A percentile compares a stretch with the other conserved stretches of the same genome.
These are phyloP conservation scores for Ornithorhynchus anatinus DNA, from an alignment of 2,113 vertebrate genomes.

Conservation along the genomic window DNA sequence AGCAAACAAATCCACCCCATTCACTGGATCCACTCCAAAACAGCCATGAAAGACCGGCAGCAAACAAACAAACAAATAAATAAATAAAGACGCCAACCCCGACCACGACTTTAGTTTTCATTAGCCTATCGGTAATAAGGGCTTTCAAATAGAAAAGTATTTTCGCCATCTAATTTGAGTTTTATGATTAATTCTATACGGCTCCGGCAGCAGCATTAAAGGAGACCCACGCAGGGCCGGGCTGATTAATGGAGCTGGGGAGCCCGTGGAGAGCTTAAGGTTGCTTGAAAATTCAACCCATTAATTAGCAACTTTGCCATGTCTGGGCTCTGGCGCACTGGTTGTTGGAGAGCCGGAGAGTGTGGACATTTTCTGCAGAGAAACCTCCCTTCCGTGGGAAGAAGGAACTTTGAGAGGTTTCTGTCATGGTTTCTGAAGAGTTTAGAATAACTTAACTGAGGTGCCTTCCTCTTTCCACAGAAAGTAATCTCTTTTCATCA, in stretches of 20 bases:
- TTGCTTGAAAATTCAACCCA: slow-evolving; percentile 38
- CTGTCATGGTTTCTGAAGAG: too few relatives aligned
- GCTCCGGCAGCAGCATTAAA: slow-evolving; percentile 32
- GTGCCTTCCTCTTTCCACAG: too few relatives aligned
- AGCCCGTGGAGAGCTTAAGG: slow-evolving; percentile 38
- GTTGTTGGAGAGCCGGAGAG: neutral
- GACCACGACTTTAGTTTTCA: neutral
- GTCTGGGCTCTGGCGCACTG: neutral
- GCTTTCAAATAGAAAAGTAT: slow-evolving; percentile 16
- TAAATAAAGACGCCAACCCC: slow-evolving; percentile 4
- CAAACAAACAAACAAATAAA: slow-evolving; percentile 19
- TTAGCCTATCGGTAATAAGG: slow-evolving; percentile 25
- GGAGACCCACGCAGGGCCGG: slow-evolving; percentile 15
- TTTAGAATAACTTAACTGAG: too few relatives aligned
- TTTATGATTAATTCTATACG: slow-evolving; percentile 49
- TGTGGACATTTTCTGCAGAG: neutral
- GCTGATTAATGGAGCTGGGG: slow-evolving; percentile 48
- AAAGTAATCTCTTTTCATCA: too few relatives aligned
- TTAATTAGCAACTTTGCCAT: slow-evolving; percentile 55
- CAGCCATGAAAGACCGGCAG: slow-evolving; percentile 13
- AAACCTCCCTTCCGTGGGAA: neutral
- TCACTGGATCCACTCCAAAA: slow-evolving; percentile 26
- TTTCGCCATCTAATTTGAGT: slow-evolving; percentile 40
- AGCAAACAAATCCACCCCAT: slow-evolving; percentile 33
- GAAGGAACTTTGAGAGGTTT: too few relatives aligned